phyloP scores from a whole-genome alignment of 1,140 invertebrate genomes.

The Habropoda laboriosa region DNA sequence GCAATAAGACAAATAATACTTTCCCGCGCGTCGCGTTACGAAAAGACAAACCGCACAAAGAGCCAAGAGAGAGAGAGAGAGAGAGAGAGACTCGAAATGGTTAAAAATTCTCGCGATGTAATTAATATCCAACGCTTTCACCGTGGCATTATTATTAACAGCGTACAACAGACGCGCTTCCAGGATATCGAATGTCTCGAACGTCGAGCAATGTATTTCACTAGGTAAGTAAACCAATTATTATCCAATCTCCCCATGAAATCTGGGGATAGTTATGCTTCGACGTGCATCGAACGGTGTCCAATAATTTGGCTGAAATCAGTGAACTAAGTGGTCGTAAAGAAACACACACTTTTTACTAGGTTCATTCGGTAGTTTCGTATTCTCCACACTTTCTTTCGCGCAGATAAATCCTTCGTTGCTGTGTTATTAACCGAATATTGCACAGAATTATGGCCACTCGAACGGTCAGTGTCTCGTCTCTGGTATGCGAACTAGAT shows the following conservation, averaged over 20 bases:
- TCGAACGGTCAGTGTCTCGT: neutral
- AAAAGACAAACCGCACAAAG: constrained; percentile 31
- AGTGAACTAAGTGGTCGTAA: neutral
- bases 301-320: neutral
- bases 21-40: constrained; percentile 6
- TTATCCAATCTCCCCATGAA: constrained; percentile 48
- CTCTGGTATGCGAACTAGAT: no score
- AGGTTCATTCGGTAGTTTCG: neutral
- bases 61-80: no score
- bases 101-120: constrained; percentile 47
- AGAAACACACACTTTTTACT: no score
- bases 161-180: constrained; percentile 22
- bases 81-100: neutral
- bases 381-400: neutral
- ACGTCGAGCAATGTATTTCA: constrained; percentile 31
- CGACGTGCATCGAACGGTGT: neutral
- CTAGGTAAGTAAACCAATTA: constrained; percentile 30
- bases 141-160: constrained; percentile 43
- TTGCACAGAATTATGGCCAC: neutral
- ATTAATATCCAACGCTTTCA: constrained; percentile 60
- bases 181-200: constrained; percentile 45
- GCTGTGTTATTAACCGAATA: neutral
- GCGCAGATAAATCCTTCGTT: neutral
- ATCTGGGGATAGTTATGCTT: neutral
- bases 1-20: constrained; percentile 43